Evolutionary conservation across 2,888 invertebrate species (phyloP).

Genomic region (Tenthredo scrophulariae): DNA sequence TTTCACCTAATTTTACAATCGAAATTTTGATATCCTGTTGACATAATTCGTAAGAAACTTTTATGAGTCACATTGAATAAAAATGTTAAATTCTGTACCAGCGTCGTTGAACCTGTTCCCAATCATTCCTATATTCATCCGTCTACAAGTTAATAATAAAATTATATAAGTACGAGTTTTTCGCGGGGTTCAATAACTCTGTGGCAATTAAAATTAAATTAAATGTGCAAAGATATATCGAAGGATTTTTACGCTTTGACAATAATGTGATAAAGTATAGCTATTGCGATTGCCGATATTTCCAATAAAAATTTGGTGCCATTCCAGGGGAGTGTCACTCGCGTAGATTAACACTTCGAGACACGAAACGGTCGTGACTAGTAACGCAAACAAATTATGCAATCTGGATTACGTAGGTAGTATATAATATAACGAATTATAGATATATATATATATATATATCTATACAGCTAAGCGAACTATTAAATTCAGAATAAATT

Average conservation of each 20-base stretch:
- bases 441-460: background rate
- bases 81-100: too few relatives aligned
- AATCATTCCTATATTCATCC: background rate
- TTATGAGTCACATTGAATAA: background rate
- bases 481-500: background rate
- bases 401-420: background rate
- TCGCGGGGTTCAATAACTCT: background rate
- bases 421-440: background rate
- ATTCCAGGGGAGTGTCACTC: conserved; percentile 18
- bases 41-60: background rate
- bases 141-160: background rate
- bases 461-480: background rate
- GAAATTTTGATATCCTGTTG: background rate
- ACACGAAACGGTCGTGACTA: background rate
- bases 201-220: background rate
- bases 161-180: background rate
- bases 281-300: background rate
- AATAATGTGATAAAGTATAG: background rate
- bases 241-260: background rate
- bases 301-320: conserved; percentile 11
- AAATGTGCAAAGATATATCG: background rate
- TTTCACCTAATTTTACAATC: background rate
- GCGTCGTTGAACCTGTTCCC: background rate
- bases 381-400: conserved; percentile 7
- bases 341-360: conserved; percentile 23